Evolutionary conservation across 2,113 vertebrate genomes (phyloP), one percentile per base, ranked within the genome.

Genomic region (Corapipo altera): DNA sequence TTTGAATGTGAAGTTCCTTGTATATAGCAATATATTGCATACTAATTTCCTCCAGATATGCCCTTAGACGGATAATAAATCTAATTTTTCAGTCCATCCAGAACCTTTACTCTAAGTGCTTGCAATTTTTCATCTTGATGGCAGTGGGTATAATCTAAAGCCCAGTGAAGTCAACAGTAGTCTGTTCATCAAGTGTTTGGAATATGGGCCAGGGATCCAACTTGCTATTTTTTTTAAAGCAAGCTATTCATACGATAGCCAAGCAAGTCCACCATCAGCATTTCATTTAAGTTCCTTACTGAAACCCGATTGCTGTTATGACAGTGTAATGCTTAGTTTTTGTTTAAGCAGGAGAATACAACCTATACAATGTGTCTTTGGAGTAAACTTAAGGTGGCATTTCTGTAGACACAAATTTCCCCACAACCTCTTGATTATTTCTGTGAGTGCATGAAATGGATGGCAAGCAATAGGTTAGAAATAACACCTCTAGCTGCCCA

Each of bases 91-190:
- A 93, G 33, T 89, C 82, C 78, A 83, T 89, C 58, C 75, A 95
- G 89, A 88, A 83, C 35, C 67, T 93, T 89, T 91, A 72, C 65
- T 83, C 91, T 76, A 94, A 95, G 81, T 76, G 87, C 39, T 43
- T 89, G 71, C 59, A 90, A 62, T 95, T 95, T 79, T 94, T 96
- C 78, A 67, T 96, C 67, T 88, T 94, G 90, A 91, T 88, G 85
- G 88, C 58, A 73, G 8, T 64, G 59, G 59, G 35, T 82, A 79
- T 66, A 77, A 88, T 91, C 71, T 74, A 94, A 94, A 93, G 43
- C 85, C 46, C 82, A 77, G 64, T 52, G 89, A 93, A 93, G 78
- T 94, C 85, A 90, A 94, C 71, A 79, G 71, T 26, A 95, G 32
- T 51, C 87, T 73, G 72, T 92, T 87, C 20, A 15, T 88, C 62